phyloP scores from a whole-genome alignment of 2,888 invertebrate genomes.

The Temnothorax unifasciatus region DNA sequence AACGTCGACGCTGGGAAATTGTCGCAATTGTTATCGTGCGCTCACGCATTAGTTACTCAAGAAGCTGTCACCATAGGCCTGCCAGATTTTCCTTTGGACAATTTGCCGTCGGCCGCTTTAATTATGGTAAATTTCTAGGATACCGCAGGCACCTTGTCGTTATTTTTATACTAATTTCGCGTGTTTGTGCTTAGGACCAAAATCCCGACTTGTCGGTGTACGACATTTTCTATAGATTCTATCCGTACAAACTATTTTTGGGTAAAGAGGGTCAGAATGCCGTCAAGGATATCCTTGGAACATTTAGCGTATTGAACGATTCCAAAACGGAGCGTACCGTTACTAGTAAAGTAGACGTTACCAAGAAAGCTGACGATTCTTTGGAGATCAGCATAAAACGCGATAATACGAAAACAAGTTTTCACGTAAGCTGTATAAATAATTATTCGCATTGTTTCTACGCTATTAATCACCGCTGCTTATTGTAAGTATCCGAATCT shows the following conservation, averaged over 20 bases:
- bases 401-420: slow-evolving; percentile 80
- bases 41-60: slow-evolving; percentile 92
- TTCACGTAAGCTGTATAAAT: slow-evolving; percentile 71
- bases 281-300: slow-evolving; percentile 91
- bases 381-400: slow-evolving; percentile 86
- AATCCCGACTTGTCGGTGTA: slow-evolving; percentile 90
- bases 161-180: slow-evolving; percentile 51
- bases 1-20: slow-evolving; percentile 87
- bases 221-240: slow-evolving; percentile 92
- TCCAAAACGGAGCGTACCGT: slow-evolving; percentile 34
- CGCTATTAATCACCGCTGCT: neutral
- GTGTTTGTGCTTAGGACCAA: slow-evolving; percentile 88
- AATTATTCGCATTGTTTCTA: slow-evolving; percentile 7
- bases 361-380: slow-evolving; percentile 82
- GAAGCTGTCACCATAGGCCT: slow-evolving; percentile 91
- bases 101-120: slow-evolving; percentile 89
- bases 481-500: neutral
- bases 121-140: slow-evolving; percentile 88
- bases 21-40: slow-evolving; percentile 88
- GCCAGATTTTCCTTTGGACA: slow-evolving; percentile 97
- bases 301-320: slow-evolving; percentile 87
- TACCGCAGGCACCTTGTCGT: neutral
- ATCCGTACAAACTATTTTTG: slow-evolving; percentile 94
- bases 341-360: slow-evolving; percentile 70
- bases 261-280: slow-evolving; percentile 92